A percentile compares a stretch with the other conserved stretches of the same genome.
phyloP scores from a whole-genome alignment of 2,797 vertebrate genomes.

The Pseudomugil gertrudae region DNA sequence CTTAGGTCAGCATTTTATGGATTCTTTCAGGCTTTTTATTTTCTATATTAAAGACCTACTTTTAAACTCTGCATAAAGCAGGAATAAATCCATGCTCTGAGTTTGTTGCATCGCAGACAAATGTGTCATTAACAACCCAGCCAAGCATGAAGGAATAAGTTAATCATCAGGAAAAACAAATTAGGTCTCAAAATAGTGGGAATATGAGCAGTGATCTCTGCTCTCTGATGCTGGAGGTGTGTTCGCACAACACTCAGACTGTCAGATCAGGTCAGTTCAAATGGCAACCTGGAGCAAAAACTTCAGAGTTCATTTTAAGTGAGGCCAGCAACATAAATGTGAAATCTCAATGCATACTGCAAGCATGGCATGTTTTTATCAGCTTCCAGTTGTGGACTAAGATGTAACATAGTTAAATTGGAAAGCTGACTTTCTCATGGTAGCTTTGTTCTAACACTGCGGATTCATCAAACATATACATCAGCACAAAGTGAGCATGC shows the following conservation, averaged over 20 bases:
- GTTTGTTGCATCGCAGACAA: background rate
- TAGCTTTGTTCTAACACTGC: no score
- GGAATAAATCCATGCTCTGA: background rate
- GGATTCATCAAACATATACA: no score
- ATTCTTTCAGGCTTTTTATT: slow-evolving; percentile 30
- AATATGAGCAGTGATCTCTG: background rate
- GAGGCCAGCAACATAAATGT: background rate
- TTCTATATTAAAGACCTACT: background rate
- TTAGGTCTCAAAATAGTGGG: background rate
- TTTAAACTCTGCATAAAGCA: background rate
- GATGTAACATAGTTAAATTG: background rate
- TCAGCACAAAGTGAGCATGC: background rate
- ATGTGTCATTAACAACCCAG: background rate
- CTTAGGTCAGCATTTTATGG: slow-evolving; percentile 42
- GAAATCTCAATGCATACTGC: background rate
- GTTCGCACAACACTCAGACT: no score
- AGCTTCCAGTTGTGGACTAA: background rate
- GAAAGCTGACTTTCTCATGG: background rate
- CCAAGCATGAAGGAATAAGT: background rate
- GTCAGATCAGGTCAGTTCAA: background rate
- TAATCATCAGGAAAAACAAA: background rate
- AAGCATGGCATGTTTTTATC: background rate
- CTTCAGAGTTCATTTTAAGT: background rate
- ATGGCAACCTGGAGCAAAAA: no score
- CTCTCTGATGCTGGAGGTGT: background rate